Evolutionary conservation across 2,888 invertebrate species (phyloP).

Genomic region (Dolichopus griseipennis): DNA sequence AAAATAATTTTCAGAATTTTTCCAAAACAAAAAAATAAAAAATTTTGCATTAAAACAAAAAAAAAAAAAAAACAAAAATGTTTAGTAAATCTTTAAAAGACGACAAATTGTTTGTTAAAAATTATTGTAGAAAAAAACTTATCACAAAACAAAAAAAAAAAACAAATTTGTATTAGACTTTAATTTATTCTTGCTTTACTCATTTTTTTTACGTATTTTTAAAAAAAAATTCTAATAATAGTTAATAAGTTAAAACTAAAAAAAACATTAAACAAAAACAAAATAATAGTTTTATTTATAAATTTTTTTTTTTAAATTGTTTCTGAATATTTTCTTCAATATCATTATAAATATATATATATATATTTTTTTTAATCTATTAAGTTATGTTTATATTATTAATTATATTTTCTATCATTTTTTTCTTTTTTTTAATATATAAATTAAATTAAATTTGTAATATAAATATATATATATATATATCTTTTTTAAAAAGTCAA

Average conservation of each 20-base stretch:
- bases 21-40: no score
- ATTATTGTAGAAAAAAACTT: neutral
- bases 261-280: neutral
- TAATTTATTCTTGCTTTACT: neutral
- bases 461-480: no score
- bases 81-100: neutral
- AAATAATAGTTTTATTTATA: neutral
- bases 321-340: no score
- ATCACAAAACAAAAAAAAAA: neutral
- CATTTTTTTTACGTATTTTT: neutral
- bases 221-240: neutral
- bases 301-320: neutral
- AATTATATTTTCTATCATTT: neutral
- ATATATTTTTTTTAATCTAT: neutral
- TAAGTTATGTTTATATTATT: neutral
- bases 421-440: neutral
- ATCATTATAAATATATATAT: no score
- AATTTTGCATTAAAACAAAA: no score
- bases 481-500: no score
- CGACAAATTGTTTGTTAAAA: neutral
- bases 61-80: neutral
- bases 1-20: constrained; percentile 4
- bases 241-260: neutral
- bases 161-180: neutral
- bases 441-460: no score